A percentile compares a stretch with the other conserved stretches of the same genome.
These are phyloP conservation scores for Dendroctonus valens DNA, from an alignment of 1,140 invertebrate species.

Conservation along the genomic window DNA sequence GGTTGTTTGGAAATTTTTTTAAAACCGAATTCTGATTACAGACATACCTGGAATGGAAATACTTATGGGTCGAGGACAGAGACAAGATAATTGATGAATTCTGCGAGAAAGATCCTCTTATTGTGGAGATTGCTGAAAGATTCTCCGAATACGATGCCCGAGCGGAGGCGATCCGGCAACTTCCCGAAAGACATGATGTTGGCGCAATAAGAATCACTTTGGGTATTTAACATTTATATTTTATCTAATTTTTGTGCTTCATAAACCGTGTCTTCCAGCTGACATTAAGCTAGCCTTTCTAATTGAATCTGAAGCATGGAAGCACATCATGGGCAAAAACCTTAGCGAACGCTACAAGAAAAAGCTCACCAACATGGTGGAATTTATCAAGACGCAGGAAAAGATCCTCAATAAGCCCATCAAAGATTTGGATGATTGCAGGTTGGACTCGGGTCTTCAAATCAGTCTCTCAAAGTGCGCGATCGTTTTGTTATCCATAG, in stretches of 20 bases:
- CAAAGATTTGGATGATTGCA: constrained; percentile 70
- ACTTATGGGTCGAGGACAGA: constrained; percentile 70
- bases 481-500: constrained; percentile 27
- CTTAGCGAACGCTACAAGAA: constrained; percentile 62
- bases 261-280: too few species aligned
- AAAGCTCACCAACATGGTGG: constrained; percentile 62
- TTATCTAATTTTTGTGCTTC: constrained; percentile 52
- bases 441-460: constrained; percentile 33
- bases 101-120: constrained; percentile 66
- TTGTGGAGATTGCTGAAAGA: constrained; percentile 71
- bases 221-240: constrained; percentile 48
- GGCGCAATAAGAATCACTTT: constrained; percentile 69
- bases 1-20: constrained; percentile 5
- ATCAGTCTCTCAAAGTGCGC: neutral
- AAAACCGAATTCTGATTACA: constrained; percentile 32
- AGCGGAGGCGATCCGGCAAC: constrained; percentile 61
- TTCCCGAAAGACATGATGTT: constrained; percentile 62
- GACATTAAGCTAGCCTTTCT: constrained; percentile 67
- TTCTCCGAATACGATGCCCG: constrained; percentile 68
- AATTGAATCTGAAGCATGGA: constrained; percentile 73
- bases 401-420: constrained; percentile 65
- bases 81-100: constrained; percentile 67
- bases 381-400: constrained; percentile 68
- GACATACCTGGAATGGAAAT: constrained; percentile 59
- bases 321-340: constrained; percentile 60